Evolutionary conservation across 2,888 invertebrate species (phyloP).

Genomic region (Platycnemis pennipes): DNA sequence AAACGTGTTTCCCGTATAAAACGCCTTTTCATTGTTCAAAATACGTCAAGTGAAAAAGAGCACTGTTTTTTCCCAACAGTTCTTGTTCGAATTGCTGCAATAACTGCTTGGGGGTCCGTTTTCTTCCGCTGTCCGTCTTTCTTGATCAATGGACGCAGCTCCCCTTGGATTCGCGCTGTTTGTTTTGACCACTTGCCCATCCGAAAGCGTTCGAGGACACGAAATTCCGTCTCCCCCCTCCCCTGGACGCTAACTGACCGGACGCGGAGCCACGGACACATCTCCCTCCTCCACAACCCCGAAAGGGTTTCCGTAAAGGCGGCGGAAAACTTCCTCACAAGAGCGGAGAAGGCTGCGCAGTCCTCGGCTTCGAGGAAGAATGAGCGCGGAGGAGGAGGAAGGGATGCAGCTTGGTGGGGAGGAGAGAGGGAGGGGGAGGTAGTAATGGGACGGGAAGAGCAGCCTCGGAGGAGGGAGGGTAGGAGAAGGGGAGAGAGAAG

Average conservation of each 20-base stretch:
- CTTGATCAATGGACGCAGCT: not conserved
- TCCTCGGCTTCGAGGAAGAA: conserved; percentile 3
- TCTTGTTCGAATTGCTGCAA: no score
- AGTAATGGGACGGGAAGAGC: not conserved
- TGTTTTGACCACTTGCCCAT: not conserved
- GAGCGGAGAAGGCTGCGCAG: not conserved
- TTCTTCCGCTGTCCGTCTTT: no score
- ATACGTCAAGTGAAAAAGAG: no score
- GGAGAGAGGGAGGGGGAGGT: not conserved
- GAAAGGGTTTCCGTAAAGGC: conserved; percentile 4
- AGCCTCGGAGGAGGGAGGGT: not conserved
- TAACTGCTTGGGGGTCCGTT: no score
- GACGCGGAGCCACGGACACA: not conserved
- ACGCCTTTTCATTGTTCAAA: no score
- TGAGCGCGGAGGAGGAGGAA: not conserved
- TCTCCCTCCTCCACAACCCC: not conserved
- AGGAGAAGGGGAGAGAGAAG: conserved; percentile 19
- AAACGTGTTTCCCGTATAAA: no score
- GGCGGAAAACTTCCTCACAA: not conserved
- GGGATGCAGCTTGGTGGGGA: not conserved
- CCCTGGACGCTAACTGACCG: not conserved
- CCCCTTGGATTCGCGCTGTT: not conserved
- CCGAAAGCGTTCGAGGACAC: not conserved
- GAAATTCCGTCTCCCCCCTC: not conserved
- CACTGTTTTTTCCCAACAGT: no score